Evolutionary conservation across 1,140 invertebrate species (phyloP), one percentile per base, ranked within the genome.

Genomic region (Vollenhovia emeryi): DNA sequence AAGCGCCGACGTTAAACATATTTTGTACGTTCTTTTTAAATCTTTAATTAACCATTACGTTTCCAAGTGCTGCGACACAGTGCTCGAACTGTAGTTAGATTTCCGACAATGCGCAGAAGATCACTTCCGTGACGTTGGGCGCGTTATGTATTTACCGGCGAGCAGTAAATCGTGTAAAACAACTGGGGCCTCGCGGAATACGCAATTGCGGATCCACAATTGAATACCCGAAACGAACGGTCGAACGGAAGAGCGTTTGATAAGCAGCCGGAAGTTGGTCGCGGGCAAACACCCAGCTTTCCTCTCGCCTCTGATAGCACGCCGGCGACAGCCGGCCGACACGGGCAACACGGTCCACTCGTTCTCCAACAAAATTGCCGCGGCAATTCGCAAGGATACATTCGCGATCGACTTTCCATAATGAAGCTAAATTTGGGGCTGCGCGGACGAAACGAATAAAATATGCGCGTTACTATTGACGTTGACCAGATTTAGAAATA

Each of bases 251-350:
- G 91, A 90, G 87, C 80, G 68, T 93, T 94, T 94, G 94, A 94
- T 94, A 94, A 94, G 89, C 92, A 75, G 86, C 89, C 92, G 94
- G 94, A 94, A 93, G 92, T 91, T 87, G 90, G 87, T 89, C 91
- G 92, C 90, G 87, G 86, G 91, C 92, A 92, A 92, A 91, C 89
- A 84, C 86, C 89, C 83, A 90, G 88, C 69, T 87, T 90, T 90
- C 89, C 89, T 90, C 78, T 87, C 76, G 68, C 48, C n/a, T 30
- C 85, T 59, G 87, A 87, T 87, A 87, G 73, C 43, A 27, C 50
- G 73, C 60, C 48, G 36, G 13, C 71, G 69, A 60, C 85, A 80
- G 52, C 79, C 62, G 87, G 30, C 27, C 55, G 57, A 24, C 82
- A 50, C 30, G n/a, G 48, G 52, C 43, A n/a, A 3, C 15, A 73